Base-by-base conservation (phyloP, 2,113 vertebrate species). In the Paralichthys olivaceus region DNA sequence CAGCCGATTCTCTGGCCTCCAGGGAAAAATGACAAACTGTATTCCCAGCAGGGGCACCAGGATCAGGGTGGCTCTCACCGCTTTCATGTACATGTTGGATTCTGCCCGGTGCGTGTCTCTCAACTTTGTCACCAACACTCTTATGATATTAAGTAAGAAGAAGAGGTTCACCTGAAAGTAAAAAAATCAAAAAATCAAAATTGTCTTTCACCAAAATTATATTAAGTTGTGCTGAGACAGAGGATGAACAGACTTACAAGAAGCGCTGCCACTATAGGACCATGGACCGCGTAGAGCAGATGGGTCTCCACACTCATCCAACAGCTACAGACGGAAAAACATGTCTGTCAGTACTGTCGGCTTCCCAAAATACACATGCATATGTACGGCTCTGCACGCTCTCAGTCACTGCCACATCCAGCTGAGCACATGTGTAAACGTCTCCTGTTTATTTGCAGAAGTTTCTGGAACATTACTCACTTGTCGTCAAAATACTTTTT, bases 11-110 rank as follows among this genome's bases (percentile, higher is more conserved):
- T 97, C 95, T 13, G 98, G 98, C 83, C 96, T 96, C 98, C 98
- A 99, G 81, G 97, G 98, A 57, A 99, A 92, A 84, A 99, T 96
- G 17, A 99, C 96, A 80, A 99, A 99, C 84, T 99, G 98, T 83
- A 98, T 96, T 67, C 98, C 98, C 68, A 99, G 92, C 72, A 99
- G 94, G 43, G 98, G 98, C 89, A 99, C 96, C 40, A 99, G 94
- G 87, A 99, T 96, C 76, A 99, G 91, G 5, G 97, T 98, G 85
- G 98, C 98, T 86, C 97, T 94, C 80, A 98, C 98, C 1, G 97
- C 98, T 91, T 99, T 99, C 97, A 99, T 97, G 74, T 99, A 99
- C 97, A 98, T 97, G 91, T 96, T 96, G 45, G 96, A 95, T 81
- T 99, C 98, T 0, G 96, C 95, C 15, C 96, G 94, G 76, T 98